Evolutionary conservation across 2,113 vertebrate species (phyloP).

Genomic region (Rhinichthys klamathensis): DNA sequence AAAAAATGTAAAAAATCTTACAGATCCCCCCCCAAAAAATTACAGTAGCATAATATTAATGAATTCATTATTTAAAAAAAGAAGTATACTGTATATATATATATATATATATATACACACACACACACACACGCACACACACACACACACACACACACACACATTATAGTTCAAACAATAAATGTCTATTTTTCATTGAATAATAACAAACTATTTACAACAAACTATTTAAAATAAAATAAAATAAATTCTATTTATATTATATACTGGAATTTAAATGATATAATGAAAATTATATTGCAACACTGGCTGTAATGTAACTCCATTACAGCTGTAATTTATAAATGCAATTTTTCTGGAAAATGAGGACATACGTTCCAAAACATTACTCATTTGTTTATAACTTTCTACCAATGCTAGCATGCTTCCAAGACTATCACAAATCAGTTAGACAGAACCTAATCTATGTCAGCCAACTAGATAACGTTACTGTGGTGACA

Average conservation of each 20-base stretch:
- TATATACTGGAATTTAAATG: not conserved
- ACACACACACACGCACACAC: too few species aligned
- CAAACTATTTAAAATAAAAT: not conserved
- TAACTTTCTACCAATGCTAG: not conserved
- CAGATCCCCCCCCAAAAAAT: not conserved
- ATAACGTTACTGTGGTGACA: not conserved
- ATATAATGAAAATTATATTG: not conserved
- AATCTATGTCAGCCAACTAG: not conserved
- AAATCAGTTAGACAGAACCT: constrained; percentile 16
- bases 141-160: not conserved
- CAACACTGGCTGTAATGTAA: not conserved
- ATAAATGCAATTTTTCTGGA: not conserved
- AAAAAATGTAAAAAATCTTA: not conserved
- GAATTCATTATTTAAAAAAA: not conserved
- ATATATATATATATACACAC: too few species aligned
- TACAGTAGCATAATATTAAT: not conserved
- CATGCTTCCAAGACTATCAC: not conserved
- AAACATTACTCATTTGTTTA: constrained; percentile 12
- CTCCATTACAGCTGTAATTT: not conserved
- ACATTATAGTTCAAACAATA: not conserved
- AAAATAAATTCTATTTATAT: not conserved
- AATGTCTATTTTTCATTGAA: not conserved
- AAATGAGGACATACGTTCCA: constrained; percentile 4
- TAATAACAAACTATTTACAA: not conserved
- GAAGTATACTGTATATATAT: too few species aligned